Percentiles rank a stretch among this genome's conserved stretches.
These are phyloP conservation scores for Leptarthrus brevirostris DNA, from an alignment of 2,888 invertebrate genomes.

Conservation along the genomic window DNA sequence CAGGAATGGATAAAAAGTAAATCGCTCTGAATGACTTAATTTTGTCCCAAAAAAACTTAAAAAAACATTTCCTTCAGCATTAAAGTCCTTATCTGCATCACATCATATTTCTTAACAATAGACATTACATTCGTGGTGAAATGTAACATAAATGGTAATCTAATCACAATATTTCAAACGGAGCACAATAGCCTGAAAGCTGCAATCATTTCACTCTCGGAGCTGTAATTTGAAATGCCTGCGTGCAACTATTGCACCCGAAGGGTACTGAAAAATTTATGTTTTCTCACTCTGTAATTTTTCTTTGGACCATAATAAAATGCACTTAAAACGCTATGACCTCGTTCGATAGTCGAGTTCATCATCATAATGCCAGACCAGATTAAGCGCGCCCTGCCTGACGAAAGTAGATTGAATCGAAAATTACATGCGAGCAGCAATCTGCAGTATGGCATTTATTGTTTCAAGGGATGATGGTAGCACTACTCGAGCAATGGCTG, in stretches of 20 bases:
- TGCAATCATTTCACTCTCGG: neutral
- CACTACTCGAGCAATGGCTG: neutral
- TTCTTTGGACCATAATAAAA: conserved; percentile 21
- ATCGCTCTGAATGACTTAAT: too few relatives aligned
- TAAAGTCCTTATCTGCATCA: too few relatives aligned
- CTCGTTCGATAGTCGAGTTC: conserved; percentile 38
- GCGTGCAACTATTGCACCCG: neutral
- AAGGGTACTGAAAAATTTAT: neutral
- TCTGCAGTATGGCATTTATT: conserved; percentile 37
- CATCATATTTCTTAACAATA: too few relatives aligned
- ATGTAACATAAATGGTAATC: too few relatives aligned
- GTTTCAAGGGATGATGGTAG: conserved; percentile 11
- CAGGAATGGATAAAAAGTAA: too few relatives aligned
- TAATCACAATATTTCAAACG: too few relatives aligned
- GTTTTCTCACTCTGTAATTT: conserved; percentile 18
- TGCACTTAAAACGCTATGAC: conserved; percentile 8
- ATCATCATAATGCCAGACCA: conserved; percentile 38
- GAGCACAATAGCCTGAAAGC: too few relatives aligned
- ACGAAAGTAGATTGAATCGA: conserved; percentile 39
- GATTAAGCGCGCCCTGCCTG: conserved; percentile 35
- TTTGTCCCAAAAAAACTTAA: too few relatives aligned
- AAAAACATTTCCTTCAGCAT: too few relatives aligned
- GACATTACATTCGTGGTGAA: too few relatives aligned
- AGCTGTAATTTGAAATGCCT: conserved; percentile 6
- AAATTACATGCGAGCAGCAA: conserved; percentile 40